Conservation (phyloP, 1,140 invertebrate species). For the Palaemon carinicauda region DNA sequence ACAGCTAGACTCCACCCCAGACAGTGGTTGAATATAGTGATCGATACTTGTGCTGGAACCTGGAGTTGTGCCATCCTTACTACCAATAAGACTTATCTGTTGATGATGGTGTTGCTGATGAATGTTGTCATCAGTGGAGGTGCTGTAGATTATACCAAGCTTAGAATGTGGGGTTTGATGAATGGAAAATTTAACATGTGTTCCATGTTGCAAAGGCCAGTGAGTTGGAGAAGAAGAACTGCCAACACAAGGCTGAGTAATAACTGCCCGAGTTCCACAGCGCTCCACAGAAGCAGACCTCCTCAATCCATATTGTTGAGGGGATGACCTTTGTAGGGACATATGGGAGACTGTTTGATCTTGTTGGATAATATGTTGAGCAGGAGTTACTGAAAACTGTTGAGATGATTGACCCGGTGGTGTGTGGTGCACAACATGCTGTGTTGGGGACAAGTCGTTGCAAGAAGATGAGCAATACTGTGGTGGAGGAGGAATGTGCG, state of each 20-base stretch:
- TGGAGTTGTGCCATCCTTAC: background rate
- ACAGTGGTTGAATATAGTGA: constrained; percentile 40
- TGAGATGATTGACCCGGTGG: background rate
- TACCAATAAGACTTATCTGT: background rate
- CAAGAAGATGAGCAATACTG: constrained; percentile 58
- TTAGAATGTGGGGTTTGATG: background rate
- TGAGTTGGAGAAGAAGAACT: background rate
- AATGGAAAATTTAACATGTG: constrained; percentile 15
- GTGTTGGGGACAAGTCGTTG: constrained; percentile 45
- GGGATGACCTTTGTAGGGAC: constrained; percentile 5
- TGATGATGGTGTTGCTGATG: background rate
- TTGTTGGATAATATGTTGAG: background rate
- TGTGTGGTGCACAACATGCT: constrained; percentile 54
- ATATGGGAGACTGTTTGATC: background rate
- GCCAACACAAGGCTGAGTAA: background rate
- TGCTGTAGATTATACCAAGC: constrained; percentile 37
- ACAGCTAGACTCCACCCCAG: background rate
- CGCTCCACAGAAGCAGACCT: constrained; percentile 30
- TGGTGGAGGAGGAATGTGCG: constrained; percentile 58
- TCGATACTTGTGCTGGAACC: background rate
- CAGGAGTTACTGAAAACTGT: background rate
- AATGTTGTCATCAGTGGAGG: constrained; percentile 1
- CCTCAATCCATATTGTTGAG: constrained; percentile 18
- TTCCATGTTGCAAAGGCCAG: constrained; percentile 12
- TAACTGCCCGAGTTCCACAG: background rate